Percentiles rank a stretch among this genome's conserved stretches.
These are phyloP conservation scores for Athalia rosae DNA, from an alignment of 2,888 invertebrate genomes.

Conservation along the genomic window DNA sequence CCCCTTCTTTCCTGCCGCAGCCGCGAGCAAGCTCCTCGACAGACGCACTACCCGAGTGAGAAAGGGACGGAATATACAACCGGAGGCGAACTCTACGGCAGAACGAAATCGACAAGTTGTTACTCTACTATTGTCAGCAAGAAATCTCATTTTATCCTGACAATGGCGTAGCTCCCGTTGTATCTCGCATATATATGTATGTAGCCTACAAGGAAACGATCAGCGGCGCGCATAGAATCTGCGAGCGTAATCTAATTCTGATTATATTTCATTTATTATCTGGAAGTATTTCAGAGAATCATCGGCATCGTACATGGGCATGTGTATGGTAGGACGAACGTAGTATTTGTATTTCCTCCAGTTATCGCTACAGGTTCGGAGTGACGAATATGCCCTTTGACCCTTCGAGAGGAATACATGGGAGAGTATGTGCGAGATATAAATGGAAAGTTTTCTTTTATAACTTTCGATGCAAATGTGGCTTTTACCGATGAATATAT, in stretches of 20 bases:
- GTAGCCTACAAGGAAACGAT: too few relatives aligned
- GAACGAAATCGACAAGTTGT: slow-evolving; percentile 41
- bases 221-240: background rate
- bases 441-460: too few relatives aligned
- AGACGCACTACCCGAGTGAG: slow-evolving; percentile 27
- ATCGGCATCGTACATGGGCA: background rate
- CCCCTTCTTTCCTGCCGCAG: background rate
- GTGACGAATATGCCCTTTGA: slow-evolving; percentile 2
- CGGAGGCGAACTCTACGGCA: background rate
- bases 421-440: background rate
- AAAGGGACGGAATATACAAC: slow-evolving; percentile 1
- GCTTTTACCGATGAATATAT: background rate
- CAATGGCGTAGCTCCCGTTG: slow-evolving; percentile 31
- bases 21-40: slow-evolving; percentile 9
- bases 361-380: background rate
- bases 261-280: background rate
- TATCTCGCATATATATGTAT: too few relatives aligned
- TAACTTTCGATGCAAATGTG: too few relatives aligned
- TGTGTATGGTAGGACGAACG: slow-evolving; percentile 13
- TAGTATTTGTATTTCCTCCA: background rate
- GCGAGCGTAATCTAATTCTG: background rate
- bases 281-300: background rate
- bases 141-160: slow-evolving; percentile 48
- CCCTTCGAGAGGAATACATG: background rate
- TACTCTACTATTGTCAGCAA: slow-evolving; percentile 47